Conservation (phyloP, 2,113 vertebrate species). For the Sitta europaea region DNA sequence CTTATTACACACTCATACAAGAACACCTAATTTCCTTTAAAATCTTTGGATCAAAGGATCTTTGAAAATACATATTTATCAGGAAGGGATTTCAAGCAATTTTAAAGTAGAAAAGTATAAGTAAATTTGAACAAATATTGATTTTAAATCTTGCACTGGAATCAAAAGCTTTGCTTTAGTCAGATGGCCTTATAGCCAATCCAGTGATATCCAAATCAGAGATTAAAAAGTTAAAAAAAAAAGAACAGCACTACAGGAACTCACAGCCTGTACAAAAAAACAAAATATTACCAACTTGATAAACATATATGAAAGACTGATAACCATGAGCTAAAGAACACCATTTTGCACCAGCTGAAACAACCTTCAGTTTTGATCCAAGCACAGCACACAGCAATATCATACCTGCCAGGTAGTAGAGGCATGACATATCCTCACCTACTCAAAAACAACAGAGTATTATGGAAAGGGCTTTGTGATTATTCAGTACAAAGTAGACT, state of each 20-base stretch:
- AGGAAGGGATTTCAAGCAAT: neutral
- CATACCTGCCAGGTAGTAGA: neutral
- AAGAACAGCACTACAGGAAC: neutral
- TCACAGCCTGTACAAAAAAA: neutral
- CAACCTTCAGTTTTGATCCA: neutral
- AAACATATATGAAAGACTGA: neutral
- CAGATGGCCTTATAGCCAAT: neutral
- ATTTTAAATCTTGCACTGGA: neutral
- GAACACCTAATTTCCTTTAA: neutral
- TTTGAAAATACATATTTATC: neutral
- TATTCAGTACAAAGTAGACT: neutral
- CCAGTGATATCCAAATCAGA: neutral
- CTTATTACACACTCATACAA: neutral
- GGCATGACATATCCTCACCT: neutral
- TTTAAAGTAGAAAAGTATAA: neutral
- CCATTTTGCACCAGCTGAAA: neutral
- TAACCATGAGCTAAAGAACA: neutral
- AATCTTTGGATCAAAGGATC: neutral
- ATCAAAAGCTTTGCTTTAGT: neutral
- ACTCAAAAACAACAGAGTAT: neutral
- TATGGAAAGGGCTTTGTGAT: neutral
- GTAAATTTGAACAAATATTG: neutral
- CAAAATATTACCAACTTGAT: neutral
- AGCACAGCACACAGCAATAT: neutral
- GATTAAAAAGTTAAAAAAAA: neutral